phyloP scores from a whole-genome alignment of 2,113 vertebrate genomes.

The Notothenia coriiceps region DNA sequence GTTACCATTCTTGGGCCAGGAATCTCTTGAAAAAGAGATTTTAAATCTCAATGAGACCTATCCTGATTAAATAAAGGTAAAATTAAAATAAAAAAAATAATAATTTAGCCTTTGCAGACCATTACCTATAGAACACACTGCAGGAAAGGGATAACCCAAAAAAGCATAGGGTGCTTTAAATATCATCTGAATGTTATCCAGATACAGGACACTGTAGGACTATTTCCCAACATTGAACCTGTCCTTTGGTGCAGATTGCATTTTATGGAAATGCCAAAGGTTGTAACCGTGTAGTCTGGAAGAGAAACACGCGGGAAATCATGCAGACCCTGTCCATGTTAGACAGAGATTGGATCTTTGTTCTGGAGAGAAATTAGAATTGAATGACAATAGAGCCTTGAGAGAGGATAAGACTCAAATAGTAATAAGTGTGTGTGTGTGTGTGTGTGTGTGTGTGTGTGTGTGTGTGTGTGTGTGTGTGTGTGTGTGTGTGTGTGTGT shows the following conservation, averaged over 20 bases:
- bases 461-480: not conserved
- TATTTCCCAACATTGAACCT: constrained; percentile 15
- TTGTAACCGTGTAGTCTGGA: constrained; percentile 7
- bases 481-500: constrained; percentile 6
- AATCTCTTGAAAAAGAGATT: too few relatives aligned
- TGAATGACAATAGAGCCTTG: constrained; percentile 22
- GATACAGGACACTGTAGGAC: not conserved
- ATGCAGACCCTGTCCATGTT: constrained; percentile 22
- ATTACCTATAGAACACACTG: too few relatives aligned
- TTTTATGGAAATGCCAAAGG: constrained; percentile 46
- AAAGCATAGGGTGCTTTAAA: not conserved
- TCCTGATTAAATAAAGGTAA: too few relatives aligned
- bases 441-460: not conserved
- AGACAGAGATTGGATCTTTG: constrained; percentile 27
- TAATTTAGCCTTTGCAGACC: too few relatives aligned
- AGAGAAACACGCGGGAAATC: constrained; percentile 36
- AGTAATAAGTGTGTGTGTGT: not conserved
- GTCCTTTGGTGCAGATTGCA: constrained; percentile 22
- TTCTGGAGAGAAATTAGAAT: constrained; percentile 40
- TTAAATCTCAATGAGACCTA: too few relatives aligned
- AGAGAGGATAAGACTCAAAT: not conserved
- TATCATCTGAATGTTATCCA: not conserved
- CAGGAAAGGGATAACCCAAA: too few relatives aligned
- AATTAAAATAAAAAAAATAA: too few relatives aligned
- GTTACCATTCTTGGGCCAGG: too few relatives aligned